A percentile compares a stretch with the other conserved stretches of the same genome.
Evolutionary conservation across 2,113 vertebrate species (phyloP).

Genomic region (Pelusios castaneus): DNA sequence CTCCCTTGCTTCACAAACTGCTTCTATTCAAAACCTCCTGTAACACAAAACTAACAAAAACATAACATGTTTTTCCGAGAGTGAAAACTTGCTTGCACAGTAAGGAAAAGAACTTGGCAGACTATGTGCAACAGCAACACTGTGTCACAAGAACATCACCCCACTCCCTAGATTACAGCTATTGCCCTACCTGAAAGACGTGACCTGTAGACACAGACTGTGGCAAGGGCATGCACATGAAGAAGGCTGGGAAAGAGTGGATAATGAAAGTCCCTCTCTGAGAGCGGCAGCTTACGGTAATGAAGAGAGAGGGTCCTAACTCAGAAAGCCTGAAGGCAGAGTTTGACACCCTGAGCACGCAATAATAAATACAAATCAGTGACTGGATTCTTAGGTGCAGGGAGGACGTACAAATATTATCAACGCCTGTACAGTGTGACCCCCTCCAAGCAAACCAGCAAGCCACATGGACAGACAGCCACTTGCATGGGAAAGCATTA

Average conservation of each 20-base stretch:
- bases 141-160: not conserved
- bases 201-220: not conserved
- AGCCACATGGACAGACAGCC: not conserved
- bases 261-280: not conserved
- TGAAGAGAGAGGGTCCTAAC: not conserved
- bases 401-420: not conserved
- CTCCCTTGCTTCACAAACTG: not conserved
- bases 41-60: not conserved
- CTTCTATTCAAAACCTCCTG: not conserved
- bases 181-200: not conserved
- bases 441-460: not conserved
- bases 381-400: not conserved
- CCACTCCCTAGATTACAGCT: not conserved
- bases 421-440: not conserved
- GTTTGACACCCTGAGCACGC: not conserved
- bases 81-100: not conserved
- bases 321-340: accelerated
- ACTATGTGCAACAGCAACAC: not conserved
- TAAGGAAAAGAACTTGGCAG: not conserved
- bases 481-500: too few relatives aligned
- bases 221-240: not conserved
- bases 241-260: too few relatives aligned
- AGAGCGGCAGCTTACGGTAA: not conserved
- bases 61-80: not conserved
- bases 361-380: not conserved